A percentile compares a stretch with the other conserved stretches of the same genome.
These are phyloP conservation scores for Pogonocichla stellata DNA, from an alignment of 2,113 vertebrate genomes.

Conservation along the genomic window DNA sequence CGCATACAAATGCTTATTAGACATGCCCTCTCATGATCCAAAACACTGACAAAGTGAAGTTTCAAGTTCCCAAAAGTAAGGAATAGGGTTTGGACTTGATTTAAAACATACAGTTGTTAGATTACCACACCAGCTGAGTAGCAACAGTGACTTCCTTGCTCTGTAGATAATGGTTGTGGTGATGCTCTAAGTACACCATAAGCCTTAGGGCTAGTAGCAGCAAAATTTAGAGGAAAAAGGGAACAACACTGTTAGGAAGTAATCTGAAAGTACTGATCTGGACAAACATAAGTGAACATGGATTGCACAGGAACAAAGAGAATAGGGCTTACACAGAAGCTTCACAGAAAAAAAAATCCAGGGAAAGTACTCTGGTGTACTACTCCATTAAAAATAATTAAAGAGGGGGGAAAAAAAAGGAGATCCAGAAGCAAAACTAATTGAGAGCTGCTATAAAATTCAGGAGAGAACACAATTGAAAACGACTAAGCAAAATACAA, in stretches of 20 bases:
- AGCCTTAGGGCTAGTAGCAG: neutral
- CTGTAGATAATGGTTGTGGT: neutral
- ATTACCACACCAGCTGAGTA: neutral
- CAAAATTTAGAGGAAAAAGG: neutral
- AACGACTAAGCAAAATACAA: neutral
- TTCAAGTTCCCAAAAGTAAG: neutral
- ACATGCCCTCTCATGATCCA: neutral
- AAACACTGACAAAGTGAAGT: neutral
- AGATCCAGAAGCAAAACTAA: neutral
- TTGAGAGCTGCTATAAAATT: neutral
- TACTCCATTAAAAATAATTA: neutral
- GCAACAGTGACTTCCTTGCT: neutral
- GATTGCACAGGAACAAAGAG: neutral
- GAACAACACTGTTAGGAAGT: neutral
- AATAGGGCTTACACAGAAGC: neutral
- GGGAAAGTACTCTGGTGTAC: neutral
- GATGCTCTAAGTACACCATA: neutral
- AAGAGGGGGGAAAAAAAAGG: rapidly evolving
- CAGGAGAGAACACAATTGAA: neutral
- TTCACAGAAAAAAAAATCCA: neutral
- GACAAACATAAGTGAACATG: neutral
- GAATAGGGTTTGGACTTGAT: neutral
- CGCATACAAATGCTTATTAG: neutral
- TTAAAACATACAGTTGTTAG: neutral
- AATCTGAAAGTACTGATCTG: neutral